phyloP scores from a whole-genome alignment of 2,113 vertebrate species.

The Odocoileus hemionus region DNA sequence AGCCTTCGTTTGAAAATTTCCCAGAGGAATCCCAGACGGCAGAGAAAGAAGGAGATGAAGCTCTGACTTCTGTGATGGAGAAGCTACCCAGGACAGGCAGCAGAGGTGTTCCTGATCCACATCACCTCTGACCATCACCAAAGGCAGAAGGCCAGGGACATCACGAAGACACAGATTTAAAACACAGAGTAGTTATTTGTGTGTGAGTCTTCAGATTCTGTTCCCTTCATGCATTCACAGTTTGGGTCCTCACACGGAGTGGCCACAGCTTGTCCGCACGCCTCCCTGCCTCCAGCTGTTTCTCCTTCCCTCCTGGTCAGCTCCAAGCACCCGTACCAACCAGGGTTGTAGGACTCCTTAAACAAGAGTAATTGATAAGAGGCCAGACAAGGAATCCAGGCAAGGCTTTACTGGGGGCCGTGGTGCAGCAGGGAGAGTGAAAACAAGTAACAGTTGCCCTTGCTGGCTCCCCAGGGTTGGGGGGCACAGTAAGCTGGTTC shows the following conservation, averaged over 20 bases:
- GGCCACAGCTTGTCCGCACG: too few species aligned
- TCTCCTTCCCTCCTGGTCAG: neutral
- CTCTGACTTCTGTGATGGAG: neutral
- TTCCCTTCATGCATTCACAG: fast-evolving
- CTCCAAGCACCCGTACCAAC: neutral
- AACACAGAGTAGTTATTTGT: fast-evolving
- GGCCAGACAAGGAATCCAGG: neutral
- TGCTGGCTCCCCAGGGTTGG: neutral
- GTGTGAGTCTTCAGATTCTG: fast-evolving
- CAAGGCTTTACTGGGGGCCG: neutral
- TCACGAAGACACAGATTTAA: fast-evolving
- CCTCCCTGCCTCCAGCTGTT: fast-evolving
- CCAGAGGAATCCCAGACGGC: neutral
- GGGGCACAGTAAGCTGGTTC: neutral
- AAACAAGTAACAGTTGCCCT: neutral
- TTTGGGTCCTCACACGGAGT: fast-evolving
- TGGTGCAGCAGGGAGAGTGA: neutral
- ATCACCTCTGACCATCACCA: neutral
- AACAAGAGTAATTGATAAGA: neutral
- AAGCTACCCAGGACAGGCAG: fast-evolving
- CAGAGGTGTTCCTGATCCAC: fast-evolving
- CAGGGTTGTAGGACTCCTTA: neutral
- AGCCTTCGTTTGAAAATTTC: neutral
- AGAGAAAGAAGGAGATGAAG: neutral
- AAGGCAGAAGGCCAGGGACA: neutral